Evolutionary conservation across 2,888 invertebrate genomes (phyloP), one percentile per base, ranked within the genome.

Genomic region (Diabrotica balteata): DNA sequence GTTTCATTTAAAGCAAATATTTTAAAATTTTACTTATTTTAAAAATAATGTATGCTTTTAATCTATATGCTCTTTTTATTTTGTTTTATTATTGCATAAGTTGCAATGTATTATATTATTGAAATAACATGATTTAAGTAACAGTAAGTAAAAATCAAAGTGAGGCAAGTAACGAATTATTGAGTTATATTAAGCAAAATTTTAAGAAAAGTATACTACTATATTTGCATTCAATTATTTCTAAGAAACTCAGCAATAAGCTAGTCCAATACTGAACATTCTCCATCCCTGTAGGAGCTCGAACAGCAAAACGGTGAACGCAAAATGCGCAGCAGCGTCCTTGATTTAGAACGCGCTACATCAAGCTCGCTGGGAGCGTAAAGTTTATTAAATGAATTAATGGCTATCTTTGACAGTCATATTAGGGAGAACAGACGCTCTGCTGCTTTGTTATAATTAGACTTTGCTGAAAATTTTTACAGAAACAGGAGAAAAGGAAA

Each of bases 301-400:
- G 32, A 32, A 53, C 1, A n/a, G 53, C 42, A 17, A n/a, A 54
- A 54, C 42, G 54, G 6, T 8, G 10, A 54, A 42, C 54, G 43
- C 4, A 7, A 45, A 45, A 55, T 55, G 45, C 17, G 11, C 45
- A 58, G 22, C 58, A 17, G 8, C 47, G 58, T 22, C 11, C 42
- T 32, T 59, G 59, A 59, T 50, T 43, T 59, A 59, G 7, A 10
- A 17, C 46, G 4, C 11, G 11, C 7, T 53, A 53, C 22, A 53
- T 22, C 32, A 32, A 10, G 9, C 9, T 32, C 9, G 59, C 8
- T 47, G 32, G 8, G 43, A 50, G 43, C 50, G 44, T n/a, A 32
- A 50, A 32, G 43, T 43, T 59, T 59, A 50, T 50, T 50, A 50
- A 58, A n/a, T 22, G 43, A 59, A 59, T 59, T 50, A 59, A 47